phyloP scores from a whole-genome alignment of 2,888 invertebrate genomes.

The Macaria liturata region DNA sequence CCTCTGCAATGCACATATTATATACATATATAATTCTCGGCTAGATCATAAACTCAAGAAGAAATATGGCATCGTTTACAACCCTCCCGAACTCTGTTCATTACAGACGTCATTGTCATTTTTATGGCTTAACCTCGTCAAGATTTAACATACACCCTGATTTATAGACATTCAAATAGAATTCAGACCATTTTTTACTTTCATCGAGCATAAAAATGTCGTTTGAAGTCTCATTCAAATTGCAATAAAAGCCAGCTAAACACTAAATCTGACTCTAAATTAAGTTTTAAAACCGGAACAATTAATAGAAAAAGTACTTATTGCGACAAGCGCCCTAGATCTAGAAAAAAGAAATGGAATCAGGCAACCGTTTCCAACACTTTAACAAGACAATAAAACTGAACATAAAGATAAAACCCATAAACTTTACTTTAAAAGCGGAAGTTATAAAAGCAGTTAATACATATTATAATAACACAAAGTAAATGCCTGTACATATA shows the following conservation, averaged over 20 bases:
- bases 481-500: conserved; percentile 9
- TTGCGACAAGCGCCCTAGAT: conserved; percentile 32
- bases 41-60: conserved; percentile 1
- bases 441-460: conserved; percentile 35
- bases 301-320: conserved; percentile 3
- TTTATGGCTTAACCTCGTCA: conserved; percentile 11
- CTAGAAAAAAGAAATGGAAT: conserved; percentile 17
- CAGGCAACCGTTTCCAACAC: conserved; percentile 23
- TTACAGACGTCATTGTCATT: conserved; percentile 26
- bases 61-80: conserved; percentile 7
- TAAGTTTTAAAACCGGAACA: conserved; percentile 21
- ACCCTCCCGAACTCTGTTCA: conserved; percentile 1
- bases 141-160: conserved; percentile 15
- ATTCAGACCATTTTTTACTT: conserved; percentile 12
- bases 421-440: conserved; percentile 37
- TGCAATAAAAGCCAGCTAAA: conserved; percentile 13
- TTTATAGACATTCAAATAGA: conserved; percentile 14
- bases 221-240: conserved; percentile 16
- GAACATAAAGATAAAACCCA: conserved; percentile 41
- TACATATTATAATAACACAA: conserved; percentile 2
- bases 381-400: conserved; percentile 43
- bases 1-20: too few relatives aligned
- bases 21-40: too few relatives aligned
- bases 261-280: conserved; percentile 9
- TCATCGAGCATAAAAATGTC: conserved; percentile 20